These are phyloP conservation scores for Porphyrio hochstetteri DNA, from an alignment of 2,113 vertebrate species.

Conservation along the genomic window DNA sequence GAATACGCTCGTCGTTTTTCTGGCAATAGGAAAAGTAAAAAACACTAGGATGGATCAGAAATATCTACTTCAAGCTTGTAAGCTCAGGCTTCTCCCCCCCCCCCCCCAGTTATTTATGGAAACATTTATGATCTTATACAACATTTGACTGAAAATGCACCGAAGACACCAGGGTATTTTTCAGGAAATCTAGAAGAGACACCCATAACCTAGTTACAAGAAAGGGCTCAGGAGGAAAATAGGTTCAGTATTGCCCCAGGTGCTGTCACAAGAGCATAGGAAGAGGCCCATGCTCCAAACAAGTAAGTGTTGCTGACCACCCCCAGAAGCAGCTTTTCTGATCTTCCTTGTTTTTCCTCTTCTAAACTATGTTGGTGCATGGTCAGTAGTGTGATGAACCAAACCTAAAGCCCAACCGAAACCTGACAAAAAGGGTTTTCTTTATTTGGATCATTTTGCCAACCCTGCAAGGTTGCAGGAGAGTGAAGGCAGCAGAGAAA, in stretches of 20 bases:
- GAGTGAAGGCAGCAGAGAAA: not conserved
- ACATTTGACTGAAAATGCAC: not conserved
- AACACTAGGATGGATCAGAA: not conserved
- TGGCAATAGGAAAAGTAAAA: not conserved
- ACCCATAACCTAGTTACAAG: not conserved
- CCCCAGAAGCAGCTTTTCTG: not conserved
- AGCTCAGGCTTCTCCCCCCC: not conserved
- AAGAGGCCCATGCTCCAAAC: not conserved
- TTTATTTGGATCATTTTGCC: not conserved
- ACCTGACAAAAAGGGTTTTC: not conserved
- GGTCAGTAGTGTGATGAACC: rapidly evolving
- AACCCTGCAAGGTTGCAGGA: rapidly evolving
- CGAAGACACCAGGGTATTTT: not conserved
- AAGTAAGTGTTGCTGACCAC: not conserved
- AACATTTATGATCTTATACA: not conserved
- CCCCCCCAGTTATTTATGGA: not conserved
- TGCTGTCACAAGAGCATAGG: not conserved
- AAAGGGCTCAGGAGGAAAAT: not conserved
- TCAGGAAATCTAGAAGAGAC: not conserved
- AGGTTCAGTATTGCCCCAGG: not conserved
- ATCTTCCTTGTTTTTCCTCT: not conserved
- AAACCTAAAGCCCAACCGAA: not conserved
- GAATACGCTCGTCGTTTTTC: rapidly evolving
- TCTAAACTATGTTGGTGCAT: rapidly evolving
- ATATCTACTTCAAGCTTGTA: not conserved